These are phyloP conservation scores for Tetraodon nigroviridis DNA, from an alignment of 2,113 vertebrate species.

Conservation along the genomic window DNA sequence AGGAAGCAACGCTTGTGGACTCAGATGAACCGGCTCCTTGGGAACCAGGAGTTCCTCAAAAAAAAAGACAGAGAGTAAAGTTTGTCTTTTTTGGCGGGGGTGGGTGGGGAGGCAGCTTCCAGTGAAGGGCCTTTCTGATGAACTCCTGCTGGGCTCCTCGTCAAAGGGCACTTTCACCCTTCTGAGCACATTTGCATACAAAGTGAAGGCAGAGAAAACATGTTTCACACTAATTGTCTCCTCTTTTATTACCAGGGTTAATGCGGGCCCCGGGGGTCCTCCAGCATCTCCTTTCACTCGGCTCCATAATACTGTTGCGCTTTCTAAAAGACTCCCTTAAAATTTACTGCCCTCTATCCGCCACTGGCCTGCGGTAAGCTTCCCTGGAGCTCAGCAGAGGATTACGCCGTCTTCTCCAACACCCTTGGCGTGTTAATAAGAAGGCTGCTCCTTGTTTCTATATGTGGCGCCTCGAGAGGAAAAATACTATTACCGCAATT, in stretches of 20 bases:
- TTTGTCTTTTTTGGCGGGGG: slow-evolving; percentile 2
- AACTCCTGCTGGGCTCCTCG: slow-evolving; percentile 64
- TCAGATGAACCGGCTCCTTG: slow-evolving; percentile 39
- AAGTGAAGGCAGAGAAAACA: slow-evolving; percentile 78
- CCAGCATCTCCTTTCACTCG: slow-evolving; percentile 62
- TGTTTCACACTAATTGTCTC: slow-evolving; percentile 77
- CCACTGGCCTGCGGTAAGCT: slow-evolving; percentile 54
- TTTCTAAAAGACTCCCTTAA: slow-evolving; percentile 69
- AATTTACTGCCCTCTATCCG: slow-evolving; percentile 76
- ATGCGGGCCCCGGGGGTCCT: slow-evolving; percentile 75
- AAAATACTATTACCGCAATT: slow-evolving; percentile 52
- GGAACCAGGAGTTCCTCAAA: slow-evolving; percentile 45
- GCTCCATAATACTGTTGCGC: slow-evolving; percentile 58
- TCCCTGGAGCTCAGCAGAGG: slow-evolving; percentile 45
- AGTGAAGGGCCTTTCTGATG: slow-evolving; percentile 56
- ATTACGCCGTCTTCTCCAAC: slow-evolving; percentile 58
- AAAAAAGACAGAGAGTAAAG: not conserved
- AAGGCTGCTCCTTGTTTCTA: slow-evolving; percentile 56
- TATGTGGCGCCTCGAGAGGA: slow-evolving; percentile 34
- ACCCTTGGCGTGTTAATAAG: slow-evolving; percentile 51
- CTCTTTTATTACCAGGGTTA: slow-evolving; percentile 75
- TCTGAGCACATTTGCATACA: slow-evolving; percentile 78
- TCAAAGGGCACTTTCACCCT: slow-evolving; percentile 76
- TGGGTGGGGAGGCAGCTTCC: slow-evolving; percentile 37
- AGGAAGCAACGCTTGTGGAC: slow-evolving; percentile 32